A percentile compares a stretch with the other conserved stretches of the same genome.
Evolutionary conservation across 1,140 invertebrate genomes (phyloP).

Genomic region (Achroia grisella): DNA sequence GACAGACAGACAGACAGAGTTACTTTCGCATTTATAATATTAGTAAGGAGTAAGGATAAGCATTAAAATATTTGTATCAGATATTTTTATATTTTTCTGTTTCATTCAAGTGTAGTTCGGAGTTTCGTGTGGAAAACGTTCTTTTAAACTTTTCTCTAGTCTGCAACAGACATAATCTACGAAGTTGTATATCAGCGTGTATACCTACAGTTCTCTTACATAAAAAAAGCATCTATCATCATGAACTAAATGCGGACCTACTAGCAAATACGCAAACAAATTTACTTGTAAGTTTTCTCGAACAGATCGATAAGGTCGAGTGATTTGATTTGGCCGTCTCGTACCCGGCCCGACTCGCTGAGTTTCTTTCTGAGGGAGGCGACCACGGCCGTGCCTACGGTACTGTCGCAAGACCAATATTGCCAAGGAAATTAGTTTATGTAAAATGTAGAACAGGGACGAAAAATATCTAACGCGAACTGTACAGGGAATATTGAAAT

Average conservation of each 20-base stretch:
- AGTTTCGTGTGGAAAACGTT: too few relatives aligned
- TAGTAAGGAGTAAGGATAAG: too few relatives aligned
- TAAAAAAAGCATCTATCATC: background rate
- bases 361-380: constrained; percentile 60
- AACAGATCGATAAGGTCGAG: constrained; percentile 56
- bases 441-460: constrained; percentile 67
- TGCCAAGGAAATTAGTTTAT: constrained; percentile 72
- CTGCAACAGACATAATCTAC: too few relatives aligned
- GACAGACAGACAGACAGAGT: too few relatives aligned
- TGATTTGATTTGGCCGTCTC: constrained; percentile 67
- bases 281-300: constrained; percentile 55
- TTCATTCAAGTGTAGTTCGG: too few relatives aligned
- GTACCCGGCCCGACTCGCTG: constrained; percentile 33
- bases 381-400: constrained; percentile 54
- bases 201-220: too few relatives aligned
- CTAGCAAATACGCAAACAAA: constrained; percentile 41
- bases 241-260: background rate
- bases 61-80: too few relatives aligned
- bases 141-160: too few relatives aligned
- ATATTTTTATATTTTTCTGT: too few relatives aligned
- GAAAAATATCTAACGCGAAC: constrained; percentile 61
- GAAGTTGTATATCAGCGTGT: too few relatives aligned
- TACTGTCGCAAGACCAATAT: constrained; percentile 70
- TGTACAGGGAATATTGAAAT: constrained; percentile 55
- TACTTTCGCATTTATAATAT: too few relatives aligned